Evolutionary conservation across 2,888 invertebrate species (phyloP).

Genomic region (Polydrusus pterygomalis): DNA sequence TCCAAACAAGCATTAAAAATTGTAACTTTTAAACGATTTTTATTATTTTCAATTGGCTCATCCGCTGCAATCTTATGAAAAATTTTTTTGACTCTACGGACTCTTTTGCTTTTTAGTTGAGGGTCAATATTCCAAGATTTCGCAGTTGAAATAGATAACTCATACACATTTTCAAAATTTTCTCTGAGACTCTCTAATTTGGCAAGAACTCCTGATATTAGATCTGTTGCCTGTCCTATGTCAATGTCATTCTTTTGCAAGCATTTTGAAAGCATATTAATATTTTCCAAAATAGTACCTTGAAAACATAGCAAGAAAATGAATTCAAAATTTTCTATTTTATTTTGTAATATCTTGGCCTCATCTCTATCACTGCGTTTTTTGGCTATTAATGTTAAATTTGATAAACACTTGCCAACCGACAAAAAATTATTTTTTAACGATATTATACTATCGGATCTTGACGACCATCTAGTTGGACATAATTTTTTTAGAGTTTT

Average conservation of each 20-base stretch:
- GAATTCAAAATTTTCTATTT: constrained; percentile 26
- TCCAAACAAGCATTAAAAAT: too few species aligned
- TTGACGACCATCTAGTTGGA: constrained; percentile 20
- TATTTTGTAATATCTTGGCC: constrained; percentile 12
- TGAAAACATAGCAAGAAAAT: constrained; percentile 9
- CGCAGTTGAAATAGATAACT: too few species aligned
- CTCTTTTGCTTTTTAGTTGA: constrained; percentile 9
- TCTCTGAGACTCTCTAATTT: too few species aligned
- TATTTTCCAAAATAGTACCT: constrained; percentile 6
- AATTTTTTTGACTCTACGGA: background rate
- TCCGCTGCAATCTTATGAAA: constrained; percentile 15
- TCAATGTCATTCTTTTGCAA: too few species aligned
- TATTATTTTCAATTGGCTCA: constrained; percentile 16
- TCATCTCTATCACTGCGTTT: constrained; percentile 7
- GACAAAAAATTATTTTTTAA: constrained; percentile 12
- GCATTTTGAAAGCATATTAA: constrained; percentile 11
- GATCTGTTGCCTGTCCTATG: background rate
- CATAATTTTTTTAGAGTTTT: too few species aligned
- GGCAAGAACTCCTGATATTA: background rate
- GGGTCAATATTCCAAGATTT: background rate
- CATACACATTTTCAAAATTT: too few species aligned
- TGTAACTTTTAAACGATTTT: background rate
- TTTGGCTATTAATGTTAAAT: constrained; percentile 2
- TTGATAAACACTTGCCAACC: constrained; percentile 2
- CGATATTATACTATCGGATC: constrained; percentile 1